These are phyloP conservation scores for Tetrax tetrax DNA, from an alignment of 2,113 vertebrate species.

Conservation along the genomic window DNA sequence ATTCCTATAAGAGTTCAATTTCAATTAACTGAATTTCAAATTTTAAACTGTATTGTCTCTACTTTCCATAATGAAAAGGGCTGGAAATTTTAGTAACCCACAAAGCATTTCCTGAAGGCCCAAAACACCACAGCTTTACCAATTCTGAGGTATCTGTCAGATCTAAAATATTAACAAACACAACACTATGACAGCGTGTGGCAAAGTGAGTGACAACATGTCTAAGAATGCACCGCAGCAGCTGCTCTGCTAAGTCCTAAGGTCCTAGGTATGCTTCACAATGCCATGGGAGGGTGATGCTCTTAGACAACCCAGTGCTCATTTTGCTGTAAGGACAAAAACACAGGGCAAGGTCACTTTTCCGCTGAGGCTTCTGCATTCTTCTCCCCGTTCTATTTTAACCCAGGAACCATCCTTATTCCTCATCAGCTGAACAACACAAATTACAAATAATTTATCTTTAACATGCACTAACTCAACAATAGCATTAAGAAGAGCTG, in stretches of 20 bases:
- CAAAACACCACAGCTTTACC: not conserved
- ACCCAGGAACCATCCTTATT: not conserved
- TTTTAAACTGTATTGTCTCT: not conserved
- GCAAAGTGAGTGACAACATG: accelerated
- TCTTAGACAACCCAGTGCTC: not conserved
- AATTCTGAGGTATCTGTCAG: not conserved
- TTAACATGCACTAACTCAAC: not conserved
- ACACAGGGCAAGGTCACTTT: not conserved
- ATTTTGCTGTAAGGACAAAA: not conserved
- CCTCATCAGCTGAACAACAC: not conserved
- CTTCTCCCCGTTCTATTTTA: not conserved
- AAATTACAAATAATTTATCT: not conserved
- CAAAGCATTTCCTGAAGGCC: not conserved
- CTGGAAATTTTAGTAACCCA: not conserved
- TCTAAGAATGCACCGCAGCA: not conserved
- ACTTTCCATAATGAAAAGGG: not conserved
- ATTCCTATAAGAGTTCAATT: not conserved
- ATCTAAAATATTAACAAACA: not conserved
- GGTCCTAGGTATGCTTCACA: not conserved
- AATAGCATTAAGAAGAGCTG: not conserved
- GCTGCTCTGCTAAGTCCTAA: not conserved
- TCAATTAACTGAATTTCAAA: not conserved
- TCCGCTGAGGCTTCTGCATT: not conserved
- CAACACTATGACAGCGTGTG: not conserved
- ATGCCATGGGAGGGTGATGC: not conserved